Evolutionary conservation across 2,113 vertebrate species (phyloP), one percentile per base, ranked within the genome.

Genomic region (Lontra canadensis): DNA sequence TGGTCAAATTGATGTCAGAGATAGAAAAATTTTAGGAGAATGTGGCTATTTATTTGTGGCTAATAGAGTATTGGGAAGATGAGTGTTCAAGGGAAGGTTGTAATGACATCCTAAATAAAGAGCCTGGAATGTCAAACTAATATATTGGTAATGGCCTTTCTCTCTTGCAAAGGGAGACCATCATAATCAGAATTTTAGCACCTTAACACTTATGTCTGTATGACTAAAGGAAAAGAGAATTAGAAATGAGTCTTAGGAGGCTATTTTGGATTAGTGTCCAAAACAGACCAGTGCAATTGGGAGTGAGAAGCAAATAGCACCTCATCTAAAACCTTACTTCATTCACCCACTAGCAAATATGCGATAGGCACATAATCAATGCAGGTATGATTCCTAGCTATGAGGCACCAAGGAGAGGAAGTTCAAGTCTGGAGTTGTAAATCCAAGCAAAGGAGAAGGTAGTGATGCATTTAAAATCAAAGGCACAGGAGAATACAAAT

Each of bases 291-390:
- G 29, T 55, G 18, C 78, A 89, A 65, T 52, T 69, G 78, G 73
- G 59, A 96, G 6, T 76, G 6, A 6, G 94, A 39, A 95, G 88
- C 78, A 97, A 95, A 79, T 87, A 89, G 20, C 59, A 92, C 90
- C 44, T 96, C 95, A 96, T 95, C 65, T 84, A 61, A 79, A 85
- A 61, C n/a, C 49, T 67, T 55, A 55, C 69, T 90, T 79, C 8
- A 14, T 94, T 96, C 89, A 81, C n/a, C 39, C 61, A 88, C 88
- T 97, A 91, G 90, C 83, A 91, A 92, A 76, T 61, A 52, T 5
- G 4, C 80, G 83, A 88, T 67, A 92, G 65, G 80, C 49, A 65
- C 90, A 25, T 94, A 94, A 95, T 97, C 93, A 86, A 92, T 90
- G 74, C 13, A 83, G 47, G 83, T 67, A 90, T n/a, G 88, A 67